These are phyloP conservation scores for Pagetopsis macropterus DNA, from an alignment of 2,797 vertebrate genomes.

Conservation along the genomic window DNA sequence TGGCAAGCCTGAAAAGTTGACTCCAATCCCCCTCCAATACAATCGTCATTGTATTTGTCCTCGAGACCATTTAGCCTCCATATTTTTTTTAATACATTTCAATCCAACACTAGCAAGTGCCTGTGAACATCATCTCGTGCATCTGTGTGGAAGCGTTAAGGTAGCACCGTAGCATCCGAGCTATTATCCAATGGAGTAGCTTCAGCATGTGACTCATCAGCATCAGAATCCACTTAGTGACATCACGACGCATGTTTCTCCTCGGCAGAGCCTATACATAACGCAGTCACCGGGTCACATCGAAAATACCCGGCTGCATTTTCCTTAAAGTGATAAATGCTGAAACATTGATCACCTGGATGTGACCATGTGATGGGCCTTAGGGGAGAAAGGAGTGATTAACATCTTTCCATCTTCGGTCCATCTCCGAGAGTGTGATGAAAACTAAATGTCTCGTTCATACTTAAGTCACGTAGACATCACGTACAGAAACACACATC, in stretches of 20 bases:
- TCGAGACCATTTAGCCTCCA: not conserved
- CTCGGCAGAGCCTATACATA: slow-evolving; percentile 33
- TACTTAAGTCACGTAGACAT: slow-evolving; percentile 19
- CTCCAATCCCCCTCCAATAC: not conserved
- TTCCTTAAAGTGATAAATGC: slow-evolving; percentile 12
- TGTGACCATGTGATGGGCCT: slow-evolving; percentile 6
- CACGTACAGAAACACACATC: slow-evolving; percentile 12
- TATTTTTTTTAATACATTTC: not conserved
- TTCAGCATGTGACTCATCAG: slow-evolving; percentile 80
- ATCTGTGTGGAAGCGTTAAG: slow-evolving; percentile 35
- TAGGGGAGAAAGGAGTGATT: slow-evolving; percentile 10
- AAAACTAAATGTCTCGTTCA: slow-evolving; percentile 43
- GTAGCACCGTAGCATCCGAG: slow-evolving; percentile 50
- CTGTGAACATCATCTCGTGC: slow-evolving; percentile 1
- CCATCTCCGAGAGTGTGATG: slow-evolving; percentile 39
- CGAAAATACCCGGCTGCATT: not conserved
- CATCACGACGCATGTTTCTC: slow-evolving; percentile 76
- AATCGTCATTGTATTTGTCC: not conserved
- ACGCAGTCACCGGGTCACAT: slow-evolving; percentile 18
- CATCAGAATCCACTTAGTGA: slow-evolving; percentile 75
- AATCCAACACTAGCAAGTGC: not conserved
- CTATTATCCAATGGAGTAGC: slow-evolving; percentile 69
- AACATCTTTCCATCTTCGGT: slow-evolving; percentile 27
- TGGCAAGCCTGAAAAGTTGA: not conserved
- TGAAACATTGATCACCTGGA: slow-evolving; percentile 21